These are phyloP conservation scores for Paelopatides confundens DNA, from an alignment of 53 echinoderm and acorn worm species.

Conservation along the genomic window DNA sequence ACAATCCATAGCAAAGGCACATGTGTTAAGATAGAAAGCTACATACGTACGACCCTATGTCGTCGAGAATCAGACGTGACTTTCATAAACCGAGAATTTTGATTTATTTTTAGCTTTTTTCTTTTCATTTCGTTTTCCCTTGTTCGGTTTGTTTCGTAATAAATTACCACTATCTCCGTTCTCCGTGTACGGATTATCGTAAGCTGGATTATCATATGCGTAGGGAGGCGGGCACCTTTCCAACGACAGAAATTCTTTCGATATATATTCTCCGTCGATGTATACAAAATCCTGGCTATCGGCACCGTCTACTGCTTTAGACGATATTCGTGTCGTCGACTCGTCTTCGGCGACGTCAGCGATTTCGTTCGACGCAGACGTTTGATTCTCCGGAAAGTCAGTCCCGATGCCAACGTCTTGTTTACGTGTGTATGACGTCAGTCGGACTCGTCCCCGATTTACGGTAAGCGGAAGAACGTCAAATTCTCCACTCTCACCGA, in stretches of 20 bases:
- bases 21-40: too few species aligned
- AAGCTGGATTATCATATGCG: slow-evolving; percentile 34
- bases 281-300: slow-evolving; percentile 13
- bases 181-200: slow-evolving; percentile 28
- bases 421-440: slow-evolving; percentile 24
- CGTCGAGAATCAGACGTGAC: slow-evolving; percentile 42
- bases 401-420: slow-evolving; percentile 39
- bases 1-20: too few species aligned
- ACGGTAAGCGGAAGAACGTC: neutral
- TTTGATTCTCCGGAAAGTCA: slow-evolving; percentile 13
- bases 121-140: neutral
- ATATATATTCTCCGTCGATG: slow-evolving; percentile 10
- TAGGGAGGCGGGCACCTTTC: slow-evolving; percentile 32
- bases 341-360: neutral
- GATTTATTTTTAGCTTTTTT: slow-evolving; percentile 1
- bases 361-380: neutral
- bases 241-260: neutral
- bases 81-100: slow-evolving; percentile 33
- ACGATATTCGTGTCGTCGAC: neutral
- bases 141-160: neutral
- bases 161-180: neutral
- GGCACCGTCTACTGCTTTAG: neutral
- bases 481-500: neutral
- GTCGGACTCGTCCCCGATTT: neutral
- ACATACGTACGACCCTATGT: too few species aligned